Base-by-base conservation (phyloP, 2,797 vertebrate species). In the Sebastes miniatus region DNA sequence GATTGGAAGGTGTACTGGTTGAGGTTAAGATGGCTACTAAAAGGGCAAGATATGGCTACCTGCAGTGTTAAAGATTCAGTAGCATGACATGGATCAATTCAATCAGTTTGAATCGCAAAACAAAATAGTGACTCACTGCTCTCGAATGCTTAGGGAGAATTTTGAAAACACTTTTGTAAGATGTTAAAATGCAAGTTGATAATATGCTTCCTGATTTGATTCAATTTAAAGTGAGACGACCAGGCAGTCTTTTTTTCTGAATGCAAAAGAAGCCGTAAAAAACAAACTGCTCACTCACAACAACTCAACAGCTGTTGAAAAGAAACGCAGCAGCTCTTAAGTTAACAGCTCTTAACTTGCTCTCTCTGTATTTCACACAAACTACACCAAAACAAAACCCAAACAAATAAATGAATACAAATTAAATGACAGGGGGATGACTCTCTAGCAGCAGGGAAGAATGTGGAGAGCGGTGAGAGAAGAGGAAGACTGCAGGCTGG, bases 381-480 rank as follows among this genome's bases (percentile, higher is more conserved):
- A 76, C 43, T 34, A 54, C 80, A 77, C 59, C 8, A 22, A 74
- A 77, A 84, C 5, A 66, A 36, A 56, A 43, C 18, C 20, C 18
- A 39, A 78, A 74, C 75, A 77, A 58, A 54, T n/a, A 61, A 54
- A 27, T 20, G 16, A 79, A 56, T 31, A 62, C 29, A 63, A 34
- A 47, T 31, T 8, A 54, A 31, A 71, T 14, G 66, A 74, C 79
- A 69, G 57, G 31, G 31, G 54, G 80, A 56, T 13, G 57, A 77
- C 47, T 89, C 73, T 87, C 47, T 89, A 91, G 89, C 89, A 93
- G 93, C 92, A 74, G 66, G 77, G 80, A 86, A 83, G 78, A 79
- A 69, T 39, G 69, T 82, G 77, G 77, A 78, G 67, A 6, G 64
- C 16, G 18, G 77, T 68, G 86, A 77, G 75, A 80, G 86, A 62